Evolutionary conservation across 2,797 vertebrate species (phyloP).

Genomic region (Acanthurus tractus): DNA sequence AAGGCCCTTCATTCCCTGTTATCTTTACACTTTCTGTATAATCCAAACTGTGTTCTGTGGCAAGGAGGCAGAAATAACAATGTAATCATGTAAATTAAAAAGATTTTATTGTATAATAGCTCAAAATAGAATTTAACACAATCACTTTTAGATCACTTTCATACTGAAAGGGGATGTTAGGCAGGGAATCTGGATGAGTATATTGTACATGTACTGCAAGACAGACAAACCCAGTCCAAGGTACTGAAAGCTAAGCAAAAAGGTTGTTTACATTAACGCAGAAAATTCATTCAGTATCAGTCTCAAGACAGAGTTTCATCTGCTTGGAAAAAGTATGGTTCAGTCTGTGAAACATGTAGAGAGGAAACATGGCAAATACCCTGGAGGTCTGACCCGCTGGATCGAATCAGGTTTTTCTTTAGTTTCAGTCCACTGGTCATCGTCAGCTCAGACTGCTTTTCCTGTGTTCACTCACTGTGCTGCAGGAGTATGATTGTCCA

Average conservation of each 20-base stretch:
- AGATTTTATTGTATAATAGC: slow-evolving; percentile 87
- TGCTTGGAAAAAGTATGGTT: slow-evolving; percentile 51
- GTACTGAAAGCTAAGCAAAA: slow-evolving; percentile 74
- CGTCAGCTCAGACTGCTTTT: slow-evolving; percentile 51
- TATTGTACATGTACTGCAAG: slow-evolving; percentile 69
- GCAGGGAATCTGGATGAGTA: slow-evolving; percentile 71
- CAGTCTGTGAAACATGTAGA: slow-evolving; percentile 54
- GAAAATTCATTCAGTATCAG: slow-evolving; percentile 64
- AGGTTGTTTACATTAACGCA: slow-evolving; percentile 77
- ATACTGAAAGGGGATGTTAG: slow-evolving; percentile 74
- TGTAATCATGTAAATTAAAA: slow-evolving; percentile 79
- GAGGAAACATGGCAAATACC: slow-evolving; percentile 57
- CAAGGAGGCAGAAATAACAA: slow-evolving; percentile 5
- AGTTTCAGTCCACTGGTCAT: slow-evolving; percentile 51
- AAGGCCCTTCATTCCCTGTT: background rate
- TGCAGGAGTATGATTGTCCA: slow-evolving; percentile 73
- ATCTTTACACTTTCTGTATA: background rate
- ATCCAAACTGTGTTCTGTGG: background rate
- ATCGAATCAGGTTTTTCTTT: slow-evolving; percentile 48
- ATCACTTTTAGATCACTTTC: slow-evolving; percentile 78
- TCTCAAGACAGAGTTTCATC: slow-evolving; percentile 64
- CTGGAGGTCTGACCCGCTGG: slow-evolving; percentile 52
- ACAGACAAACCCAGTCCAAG: slow-evolving; percentile 65
- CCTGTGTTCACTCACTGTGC: slow-evolving; percentile 40
- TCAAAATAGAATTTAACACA: slow-evolving; percentile 91